These are phyloP conservation scores for Gallinago paraguaiae DNA, from an alignment of 2,113 vertebrate species.

Conservation along the genomic window DNA sequence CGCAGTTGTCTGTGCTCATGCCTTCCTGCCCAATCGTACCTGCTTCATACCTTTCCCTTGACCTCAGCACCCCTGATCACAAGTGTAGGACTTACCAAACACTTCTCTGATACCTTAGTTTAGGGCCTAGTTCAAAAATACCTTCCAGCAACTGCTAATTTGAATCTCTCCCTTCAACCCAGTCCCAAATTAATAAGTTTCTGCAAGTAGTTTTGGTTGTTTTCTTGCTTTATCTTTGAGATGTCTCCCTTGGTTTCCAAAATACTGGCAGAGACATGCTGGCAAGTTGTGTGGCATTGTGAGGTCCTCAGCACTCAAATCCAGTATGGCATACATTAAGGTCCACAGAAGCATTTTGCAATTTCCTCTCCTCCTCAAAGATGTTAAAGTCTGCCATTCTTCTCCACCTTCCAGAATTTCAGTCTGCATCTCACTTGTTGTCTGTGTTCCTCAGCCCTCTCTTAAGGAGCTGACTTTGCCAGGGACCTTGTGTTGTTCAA, in stretches of 20 bases:
- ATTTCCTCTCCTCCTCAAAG: background rate
- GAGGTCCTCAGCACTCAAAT: background rate
- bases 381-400: background rate
- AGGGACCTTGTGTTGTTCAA: background rate
- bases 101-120: background rate
- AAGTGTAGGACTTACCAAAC: background rate
- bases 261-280: rapidly evolving
- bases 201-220: background rate
- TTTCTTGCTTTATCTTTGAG: background rate
- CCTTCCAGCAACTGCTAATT: background rate
- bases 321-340: background rate
- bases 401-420: background rate
- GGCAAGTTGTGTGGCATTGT: background rate
- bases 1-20: rapidly evolving
- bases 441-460: background rate
- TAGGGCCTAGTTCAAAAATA: background rate
- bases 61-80: background rate
- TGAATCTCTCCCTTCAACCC: background rate
- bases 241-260: background rate
- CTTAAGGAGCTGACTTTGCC: background rate
- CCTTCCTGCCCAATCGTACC: background rate
- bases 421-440: background rate
- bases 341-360: background rate
- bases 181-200: background rate
- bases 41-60: background rate